Conservation (phyloP, 1,140 invertebrate species). For the Chelonus insularis region DNA sequence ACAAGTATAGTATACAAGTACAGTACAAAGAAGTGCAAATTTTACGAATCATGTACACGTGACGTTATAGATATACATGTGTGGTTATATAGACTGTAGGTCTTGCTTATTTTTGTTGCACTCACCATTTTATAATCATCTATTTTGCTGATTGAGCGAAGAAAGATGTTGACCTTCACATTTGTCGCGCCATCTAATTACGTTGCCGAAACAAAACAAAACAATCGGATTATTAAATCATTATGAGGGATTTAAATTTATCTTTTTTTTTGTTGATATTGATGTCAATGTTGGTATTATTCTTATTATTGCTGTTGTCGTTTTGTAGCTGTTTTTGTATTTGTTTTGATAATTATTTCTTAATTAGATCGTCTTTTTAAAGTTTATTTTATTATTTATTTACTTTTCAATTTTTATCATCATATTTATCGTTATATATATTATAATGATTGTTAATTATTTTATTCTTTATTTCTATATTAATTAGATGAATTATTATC, state of each 20-base stretch:
- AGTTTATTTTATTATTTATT: too few species aligned
- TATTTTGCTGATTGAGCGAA: slow-evolving; percentile 97
- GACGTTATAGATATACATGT: slow-evolving; percentile 46
- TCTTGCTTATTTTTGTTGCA: slow-evolving; percentile 58
- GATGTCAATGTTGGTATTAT: neutral
- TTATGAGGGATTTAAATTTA: slow-evolving; percentile 22
- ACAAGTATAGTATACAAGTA: slow-evolving; percentile 47
- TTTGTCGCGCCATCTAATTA: slow-evolving; percentile 72
- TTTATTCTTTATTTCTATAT: too few species aligned
- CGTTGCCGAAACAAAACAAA: slow-evolving; percentile 58
- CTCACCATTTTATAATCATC: slow-evolving; percentile 99
- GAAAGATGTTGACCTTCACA: slow-evolving; percentile 89
- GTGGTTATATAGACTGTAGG: slow-evolving; percentile 52
- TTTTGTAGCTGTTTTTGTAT: neutral
- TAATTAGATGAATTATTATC: too few species aligned
- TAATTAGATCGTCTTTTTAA: neutral
- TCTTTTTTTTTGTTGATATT: slow-evolving; percentile 1
- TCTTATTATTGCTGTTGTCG: neutral
- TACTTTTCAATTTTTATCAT: too few species aligned
- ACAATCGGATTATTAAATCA: slow-evolving; percentile 45
- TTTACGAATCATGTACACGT: slow-evolving; percentile 50
- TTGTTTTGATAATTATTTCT: neutral
- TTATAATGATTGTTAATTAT: too few species aligned
- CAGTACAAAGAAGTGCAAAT: slow-evolving; percentile 51
- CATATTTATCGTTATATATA: too few species aligned